A percentile compares a stretch with the other conserved stretches of the same genome.
Conservation (phyloP, 2,888 invertebrate genomes). For the Doris montereyensis region DNA sequence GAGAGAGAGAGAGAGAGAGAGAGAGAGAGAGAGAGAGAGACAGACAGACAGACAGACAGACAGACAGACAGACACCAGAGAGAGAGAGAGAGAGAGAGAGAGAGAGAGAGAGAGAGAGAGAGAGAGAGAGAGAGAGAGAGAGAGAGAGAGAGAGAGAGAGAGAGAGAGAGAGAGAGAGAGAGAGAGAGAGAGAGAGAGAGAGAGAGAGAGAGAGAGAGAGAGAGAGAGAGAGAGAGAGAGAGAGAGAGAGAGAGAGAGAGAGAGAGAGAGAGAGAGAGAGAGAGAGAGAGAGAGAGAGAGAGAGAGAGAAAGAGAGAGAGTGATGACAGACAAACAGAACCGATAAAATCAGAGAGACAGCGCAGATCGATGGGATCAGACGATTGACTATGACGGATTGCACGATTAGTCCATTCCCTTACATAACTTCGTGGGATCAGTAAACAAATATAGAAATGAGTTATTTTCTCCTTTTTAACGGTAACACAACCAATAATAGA, state of each 20-base stretch:
- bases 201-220: slow-evolving; percentile 15
- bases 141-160: no score
- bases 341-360: no score
- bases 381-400: no score
- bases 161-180: not conserved
- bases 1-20: not conserved
- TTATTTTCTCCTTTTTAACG: no score
- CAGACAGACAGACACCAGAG: no score
- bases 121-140: no score
- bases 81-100: not conserved
- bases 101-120: not conserved
- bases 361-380: no score
- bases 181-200: slow-evolving; percentile 8
- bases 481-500: no score
- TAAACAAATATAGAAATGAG: no score
- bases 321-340: slow-evolving; percentile 4
- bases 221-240: not conserved
- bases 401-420: no score
- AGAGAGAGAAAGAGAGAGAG: slow-evolving; percentile 15
- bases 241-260: not conserved
- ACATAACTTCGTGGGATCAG: no score
- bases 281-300: slow-evolving; percentile 4
- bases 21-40: not conserved
- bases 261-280: slow-evolving; percentile 3
- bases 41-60: not conserved